Base-by-base conservation (phyloP, 2,888 invertebrate species). In the Leptothorax acervorum region DNA sequence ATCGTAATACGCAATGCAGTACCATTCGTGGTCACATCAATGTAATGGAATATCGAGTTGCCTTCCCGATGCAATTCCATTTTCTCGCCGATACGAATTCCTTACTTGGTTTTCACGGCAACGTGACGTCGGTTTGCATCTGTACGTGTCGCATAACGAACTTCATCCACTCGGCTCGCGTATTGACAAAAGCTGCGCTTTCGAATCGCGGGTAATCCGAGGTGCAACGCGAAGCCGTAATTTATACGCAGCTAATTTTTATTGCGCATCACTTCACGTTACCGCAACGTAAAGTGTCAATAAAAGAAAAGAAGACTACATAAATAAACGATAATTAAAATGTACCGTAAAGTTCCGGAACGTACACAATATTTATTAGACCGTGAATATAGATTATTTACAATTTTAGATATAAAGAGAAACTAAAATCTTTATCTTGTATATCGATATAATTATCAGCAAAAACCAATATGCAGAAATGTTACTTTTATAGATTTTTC, bases 31-130 rank as follows among this genome's bases (percentile, higher is more conserved):
- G 84, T 55, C 71, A 57, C 84, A 60, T 78, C 84, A 65, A 57
- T 82, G 87, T 87, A 88, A 88, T 88, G 85, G 87, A 87, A 91
- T 91, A 91, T 91, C 87, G 90, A 90, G 85, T 90, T 83, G 55
- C 83, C 57, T 57, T 66, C 39, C 79, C 81, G 11, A 68, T 76
- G 65, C 70, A 51, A 63, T 82, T 70, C 82, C 82, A 84, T 83
- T 86, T 84, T 78, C 86, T 39, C 57, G 12, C n/a, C 23, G 39
- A 82, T 81, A 51, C 79, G 66, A 68, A 57, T 55, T 31, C 57
- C 45, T 66, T 39, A 51, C 53, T 82, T 63, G 70, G 75, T 62
- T 82, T 66, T 53, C 55, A 31, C 31, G 18, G 31, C 23, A 76
- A 68, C 45, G 39, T 12, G 45, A 12, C 35, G 9, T 87, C 79